Base-by-base conservation (phyloP, 2,797 vertebrate genomes). In the Alosa sapidissima region DNA sequence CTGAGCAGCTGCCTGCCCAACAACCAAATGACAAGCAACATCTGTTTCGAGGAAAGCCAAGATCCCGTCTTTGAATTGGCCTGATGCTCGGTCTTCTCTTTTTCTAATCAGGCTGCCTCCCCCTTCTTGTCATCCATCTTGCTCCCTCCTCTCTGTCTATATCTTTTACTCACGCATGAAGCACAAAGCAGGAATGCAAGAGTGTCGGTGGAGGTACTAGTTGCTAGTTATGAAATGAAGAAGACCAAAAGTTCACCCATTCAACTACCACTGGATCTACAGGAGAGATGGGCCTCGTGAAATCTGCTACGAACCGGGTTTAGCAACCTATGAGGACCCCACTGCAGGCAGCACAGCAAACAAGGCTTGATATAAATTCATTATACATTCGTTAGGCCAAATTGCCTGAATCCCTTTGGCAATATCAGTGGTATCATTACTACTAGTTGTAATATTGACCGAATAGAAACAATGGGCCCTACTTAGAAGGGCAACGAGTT, bases 11-110 rank as follows among this genome's bases (percentile, higher is more conserved):
- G 90, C 91, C 94, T 94, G 91, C 94, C 94, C 94, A 94, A 93
- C 93, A 92, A 95, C 92, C 93, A 95, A 96, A 95, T 94, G 95
- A 97, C 96, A 97, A 94, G 94, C 94, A 96, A 96, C 96, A 97
- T 97, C 96, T 98, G 96, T 96, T 96, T 97, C 94, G 93, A 94
- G 88, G 93, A 92, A 88, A 95, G 94, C 95, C 96, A 95, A 94
- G 91, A 95, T 93, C 91, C 88, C 94, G 93, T 94, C 94, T 95
- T 90, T 84, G 91, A 92, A 91, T 90, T 92, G 92, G 92, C 93
- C 94, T 90, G 0, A 81, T 87, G 94, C 91, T 89, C 90, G 82
- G 90, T 86, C 89, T 85, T 9, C 81, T 82, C 81, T 82, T 68
- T 33, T 19, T 24, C 72, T 47, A 45, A 78, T 45, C 72, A 78